Conservation (phyloP, 2,113 vertebrate species). For the Bufo gargarizans region DNA sequence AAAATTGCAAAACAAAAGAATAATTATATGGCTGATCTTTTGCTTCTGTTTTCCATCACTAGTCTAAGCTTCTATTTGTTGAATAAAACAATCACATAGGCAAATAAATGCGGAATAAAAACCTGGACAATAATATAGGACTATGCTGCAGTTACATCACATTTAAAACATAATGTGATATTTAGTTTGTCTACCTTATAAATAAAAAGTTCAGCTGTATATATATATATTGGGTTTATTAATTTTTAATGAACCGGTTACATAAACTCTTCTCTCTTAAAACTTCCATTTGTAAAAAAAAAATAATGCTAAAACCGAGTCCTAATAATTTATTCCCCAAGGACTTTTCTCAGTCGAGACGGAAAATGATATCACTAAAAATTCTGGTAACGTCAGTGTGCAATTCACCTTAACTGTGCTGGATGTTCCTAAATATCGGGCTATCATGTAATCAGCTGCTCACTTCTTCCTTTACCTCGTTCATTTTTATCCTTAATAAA, state of each 20-base stretch:
- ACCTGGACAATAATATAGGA: not conserved
- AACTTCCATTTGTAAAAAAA: not conserved
- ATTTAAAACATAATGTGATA: not conserved
- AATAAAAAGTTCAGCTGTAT: not conserved
- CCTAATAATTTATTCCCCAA: conserved; percentile 21
- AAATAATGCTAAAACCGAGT: not conserved
- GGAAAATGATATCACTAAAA: not conserved
- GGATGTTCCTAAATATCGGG: not conserved
- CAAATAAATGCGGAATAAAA: not conserved
- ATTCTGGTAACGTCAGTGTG: not conserved
- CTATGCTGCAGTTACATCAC: not conserved
- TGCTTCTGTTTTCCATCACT: no score
- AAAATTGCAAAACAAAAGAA: no score
- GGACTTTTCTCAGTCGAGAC: not conserved
- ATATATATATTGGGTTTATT: not conserved
- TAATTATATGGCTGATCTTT: no score
- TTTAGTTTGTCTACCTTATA: not conserved
- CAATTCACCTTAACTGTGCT: conserved; percentile 10
- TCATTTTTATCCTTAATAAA: conserved; percentile 40
- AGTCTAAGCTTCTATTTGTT: no score
- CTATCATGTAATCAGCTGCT: not conserved
- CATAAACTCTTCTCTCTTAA: not conserved
- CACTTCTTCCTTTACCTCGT: not conserved
- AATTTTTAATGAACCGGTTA: not conserved
- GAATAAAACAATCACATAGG: not conserved